Evolutionary conservation across 2,113 vertebrate genomes (phyloP).

Genomic region (Meles meles): DNA sequence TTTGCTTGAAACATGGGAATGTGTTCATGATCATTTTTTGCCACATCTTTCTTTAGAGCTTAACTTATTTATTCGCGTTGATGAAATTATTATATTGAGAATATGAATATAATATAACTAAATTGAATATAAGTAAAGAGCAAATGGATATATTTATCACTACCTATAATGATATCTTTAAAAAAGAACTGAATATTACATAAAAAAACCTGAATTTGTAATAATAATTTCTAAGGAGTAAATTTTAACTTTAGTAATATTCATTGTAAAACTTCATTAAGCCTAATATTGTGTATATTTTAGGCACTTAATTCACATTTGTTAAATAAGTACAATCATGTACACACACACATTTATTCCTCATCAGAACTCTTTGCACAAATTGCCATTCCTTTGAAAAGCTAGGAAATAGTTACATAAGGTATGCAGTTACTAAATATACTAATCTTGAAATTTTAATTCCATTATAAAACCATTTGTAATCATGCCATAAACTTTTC

Average conservation of each 20-base stretch:
- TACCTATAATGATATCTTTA: not conserved
- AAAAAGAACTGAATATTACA: slow-evolving; percentile 12
- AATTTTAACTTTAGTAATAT: slow-evolving; percentile 23
- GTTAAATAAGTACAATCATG: not conserved
- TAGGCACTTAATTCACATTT: slow-evolving; percentile 3
- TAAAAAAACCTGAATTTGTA: slow-evolving; percentile 9
- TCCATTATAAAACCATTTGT: slow-evolving; percentile 33
- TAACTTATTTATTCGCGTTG: not conserved
- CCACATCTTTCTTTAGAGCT: not conserved
- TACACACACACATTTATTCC: not conserved
- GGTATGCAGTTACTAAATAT: not conserved
- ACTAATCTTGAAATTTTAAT: slow-evolving; percentile 15
- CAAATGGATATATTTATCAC: slow-evolving; percentile 4
- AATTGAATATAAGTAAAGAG: slow-evolving; percentile 16
- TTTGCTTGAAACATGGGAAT: slow-evolving; percentile 14
- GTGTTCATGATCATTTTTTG: not conserved
- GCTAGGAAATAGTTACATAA: not conserved
- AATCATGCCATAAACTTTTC: slow-evolving; percentile 22
- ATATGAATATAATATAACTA: not conserved
- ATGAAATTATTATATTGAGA: slow-evolving; percentile 15
- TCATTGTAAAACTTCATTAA: slow-evolving; percentile 32
- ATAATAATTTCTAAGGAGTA: not conserved
- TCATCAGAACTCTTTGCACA: slow-evolving; percentile 35
- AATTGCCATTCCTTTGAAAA: not conserved
- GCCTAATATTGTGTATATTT: not conserved